phyloP scores from a whole-genome alignment of 2,888 invertebrate genomes.

The Hylaea fasciaria region DNA sequence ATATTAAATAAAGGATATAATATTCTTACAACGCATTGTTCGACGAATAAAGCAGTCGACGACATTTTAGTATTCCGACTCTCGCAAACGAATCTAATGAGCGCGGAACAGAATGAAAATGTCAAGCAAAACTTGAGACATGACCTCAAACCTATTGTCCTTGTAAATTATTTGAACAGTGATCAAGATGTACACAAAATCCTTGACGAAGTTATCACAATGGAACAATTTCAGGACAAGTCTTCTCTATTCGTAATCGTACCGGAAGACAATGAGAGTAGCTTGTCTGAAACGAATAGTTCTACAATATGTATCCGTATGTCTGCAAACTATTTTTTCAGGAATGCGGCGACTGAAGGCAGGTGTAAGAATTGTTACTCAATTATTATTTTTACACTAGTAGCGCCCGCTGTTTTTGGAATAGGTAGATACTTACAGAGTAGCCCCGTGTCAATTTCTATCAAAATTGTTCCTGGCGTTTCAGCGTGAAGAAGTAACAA shows the following conservation, averaged over 20 bases:
- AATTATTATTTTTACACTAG: no score
- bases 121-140: constrained; percentile 4
- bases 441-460: no score
- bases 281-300: constrained; percentile 36
- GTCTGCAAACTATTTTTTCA: constrained; percentile 44
- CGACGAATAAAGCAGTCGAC: constrained; percentile 14
- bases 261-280: constrained; percentile 48
- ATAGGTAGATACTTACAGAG: no score
- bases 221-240: constrained; percentile 40
- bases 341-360: constrained; percentile 16
- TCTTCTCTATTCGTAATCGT: constrained; percentile 60
- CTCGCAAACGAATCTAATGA: constrained; percentile 27
- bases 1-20: not conserved
- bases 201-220: constrained; percentile 47
- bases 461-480: no score
- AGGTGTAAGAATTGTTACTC: constrained; percentile 30
- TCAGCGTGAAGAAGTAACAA: no score
- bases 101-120: constrained; percentile 7
- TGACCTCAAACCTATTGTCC: constrained; percentile 36
- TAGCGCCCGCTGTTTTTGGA: no score
- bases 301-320: constrained; percentile 54
- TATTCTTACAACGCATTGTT: not conserved
- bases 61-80: constrained; percentile 40
- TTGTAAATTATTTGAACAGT: constrained; percentile 47
- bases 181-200: constrained; percentile 45